Base-by-base conservation (phyloP, 2,797 vertebrate species). In the Epinephelus awoara region DNA sequence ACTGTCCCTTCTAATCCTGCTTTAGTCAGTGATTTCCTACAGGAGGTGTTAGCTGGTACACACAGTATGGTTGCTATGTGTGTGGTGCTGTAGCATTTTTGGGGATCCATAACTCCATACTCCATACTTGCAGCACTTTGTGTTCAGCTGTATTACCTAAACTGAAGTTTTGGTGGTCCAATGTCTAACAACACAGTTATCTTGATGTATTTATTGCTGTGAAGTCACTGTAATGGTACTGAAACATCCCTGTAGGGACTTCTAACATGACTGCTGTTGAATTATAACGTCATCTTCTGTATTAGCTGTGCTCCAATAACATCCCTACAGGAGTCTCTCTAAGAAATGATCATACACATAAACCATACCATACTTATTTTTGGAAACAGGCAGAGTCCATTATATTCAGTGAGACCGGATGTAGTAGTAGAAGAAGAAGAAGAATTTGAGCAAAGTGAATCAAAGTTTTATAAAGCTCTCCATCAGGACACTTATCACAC, bases 391-490 rank as follows among this genome's bases (percentile, higher is more conserved):
- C 11, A 25, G 19, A 0, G 8, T 34, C 6, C 12, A 19, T 47
- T 21, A 12, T 2, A 50, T 18, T 17, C 19, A 47, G 5, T 19
- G 0, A 34, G 18, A 47, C 42, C 25, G 34, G 51, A 19, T 47
- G 19, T 4, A 23, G 29, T 2, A 42, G 11, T 12, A 38, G 8
- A 12, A 0, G n/a, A 2, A 23, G 3, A 3, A 6, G 5, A 5
- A 70, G 27, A 46, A 62, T 46, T 15, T 3, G 10, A 17, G 23
- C n/a, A 12, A 51, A 44, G 51, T 58, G 49, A 14, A 55, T 67
- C n/a, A 68, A 79, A 86, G 75, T 84, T 84, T 65, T 12, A 62
- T 57, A n/a, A 72, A 72, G 27, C 63, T 38, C 42, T 64, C 63
- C 54, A 55, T 68, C 25, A 40, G 17, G 21, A 13, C 29, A 52